Evolutionary conservation across 2,888 invertebrate genomes (phyloP).

Genomic region (Tipula unca): DNA sequence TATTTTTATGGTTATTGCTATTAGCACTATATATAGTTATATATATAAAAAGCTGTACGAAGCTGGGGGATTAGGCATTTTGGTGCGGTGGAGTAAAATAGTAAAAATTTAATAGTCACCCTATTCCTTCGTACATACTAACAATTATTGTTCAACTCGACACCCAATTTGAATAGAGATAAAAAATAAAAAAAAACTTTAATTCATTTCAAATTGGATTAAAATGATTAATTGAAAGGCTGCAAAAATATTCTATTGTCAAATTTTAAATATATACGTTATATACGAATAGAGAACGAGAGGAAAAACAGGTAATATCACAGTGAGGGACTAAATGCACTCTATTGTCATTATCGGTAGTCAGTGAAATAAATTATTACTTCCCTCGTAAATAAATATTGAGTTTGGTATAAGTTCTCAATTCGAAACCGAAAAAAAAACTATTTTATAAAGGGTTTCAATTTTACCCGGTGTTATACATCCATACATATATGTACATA

Average conservation of each 20-base stretch:
- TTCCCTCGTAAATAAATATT: not conserved
- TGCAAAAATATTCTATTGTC: not conserved
- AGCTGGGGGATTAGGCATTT: not conserved
- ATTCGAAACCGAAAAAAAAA: not conserved
- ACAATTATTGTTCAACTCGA: not conserved
- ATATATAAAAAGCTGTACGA: not conserved
- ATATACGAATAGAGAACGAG: not conserved
- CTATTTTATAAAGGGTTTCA: not conserved
- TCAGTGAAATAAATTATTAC: not conserved
- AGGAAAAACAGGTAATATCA: constrained; percentile 4
- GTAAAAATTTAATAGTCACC: not conserved
- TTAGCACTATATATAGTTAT: not conserved
- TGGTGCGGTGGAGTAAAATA: not conserved
- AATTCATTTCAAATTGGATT: constrained; percentile 14
- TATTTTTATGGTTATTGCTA: constrained; percentile 3
- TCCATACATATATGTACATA: not conserved
- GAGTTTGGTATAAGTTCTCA: not conserved
- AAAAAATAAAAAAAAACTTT: not conserved
- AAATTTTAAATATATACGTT: not conserved
- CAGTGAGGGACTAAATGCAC: not conserved
- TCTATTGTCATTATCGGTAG: not conserved
- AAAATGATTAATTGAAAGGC: constrained; percentile 8
- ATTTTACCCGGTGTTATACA: not conserved
- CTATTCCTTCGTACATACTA: not conserved
- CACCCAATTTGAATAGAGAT: not conserved